phyloP scores from a whole-genome alignment of 2,113 vertebrate genomes.

The Lampris incognitus region DNA sequence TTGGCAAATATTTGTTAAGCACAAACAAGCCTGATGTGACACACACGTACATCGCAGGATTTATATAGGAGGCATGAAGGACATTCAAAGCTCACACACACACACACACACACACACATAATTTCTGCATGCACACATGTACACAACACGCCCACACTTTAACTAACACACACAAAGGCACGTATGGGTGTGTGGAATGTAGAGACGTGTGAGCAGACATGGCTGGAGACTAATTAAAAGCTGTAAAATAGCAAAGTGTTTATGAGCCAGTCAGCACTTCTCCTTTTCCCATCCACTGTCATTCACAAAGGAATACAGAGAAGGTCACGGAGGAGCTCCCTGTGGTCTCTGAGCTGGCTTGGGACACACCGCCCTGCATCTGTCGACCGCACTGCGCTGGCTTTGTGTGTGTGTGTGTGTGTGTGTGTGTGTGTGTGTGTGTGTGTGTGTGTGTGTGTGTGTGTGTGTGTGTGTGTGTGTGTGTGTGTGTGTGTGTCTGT shows the following conservation, averaged over 20 bases:
- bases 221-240: conserved; percentile 46
- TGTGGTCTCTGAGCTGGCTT: conserved; percentile 14
- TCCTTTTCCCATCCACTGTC: conserved; percentile 27
- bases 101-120: not conserved
- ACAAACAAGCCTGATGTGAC: not conserved
- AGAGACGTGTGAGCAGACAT: conserved; percentile 20
- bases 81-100: not conserved
- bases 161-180: not conserved
- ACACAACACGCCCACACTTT: not conserved
- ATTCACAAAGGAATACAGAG: conserved; percentile 34
- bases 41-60: not conserved
- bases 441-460: conserved; percentile 5
- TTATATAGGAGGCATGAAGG: not conserved
- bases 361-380: conserved; percentile 38
- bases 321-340: conserved; percentile 60
- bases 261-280: conserved; percentile 23
- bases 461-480: conserved; percentile 1
- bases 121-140: too few species aligned
- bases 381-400: conserved; percentile 47
- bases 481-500: not conserved
- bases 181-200: conserved; percentile 20
- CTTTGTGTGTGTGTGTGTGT: conserved; percentile 13
- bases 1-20: not conserved
- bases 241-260: conserved; percentile 38
- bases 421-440: conserved; percentile 9